These are phyloP conservation scores for Phrynocephalus forsythii DNA, from an alignment of 2,797 vertebrate species.

Conservation along the genomic window DNA sequence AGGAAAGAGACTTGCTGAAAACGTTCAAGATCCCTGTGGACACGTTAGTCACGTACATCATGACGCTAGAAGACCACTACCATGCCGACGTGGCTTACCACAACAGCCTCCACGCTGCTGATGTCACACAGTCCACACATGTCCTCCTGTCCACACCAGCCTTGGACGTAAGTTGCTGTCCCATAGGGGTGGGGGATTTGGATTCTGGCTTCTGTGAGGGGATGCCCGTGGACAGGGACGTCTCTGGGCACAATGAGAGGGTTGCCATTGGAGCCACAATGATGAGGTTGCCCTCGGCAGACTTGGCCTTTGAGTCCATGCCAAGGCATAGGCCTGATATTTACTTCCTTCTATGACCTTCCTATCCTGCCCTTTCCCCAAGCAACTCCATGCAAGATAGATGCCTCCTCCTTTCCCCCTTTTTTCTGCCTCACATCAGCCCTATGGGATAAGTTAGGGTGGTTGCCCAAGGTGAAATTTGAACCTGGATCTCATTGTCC, in stretches of 20 bases:
- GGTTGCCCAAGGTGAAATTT: neutral
- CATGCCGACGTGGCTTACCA: slow-evolving; percentile 94
- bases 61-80: slow-evolving; percentile 95
- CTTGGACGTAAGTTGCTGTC: slow-evolving; percentile 82
- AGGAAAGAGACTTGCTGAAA: slow-evolving; percentile 93
- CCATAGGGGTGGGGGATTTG: neutral
- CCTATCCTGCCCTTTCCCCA: neutral
- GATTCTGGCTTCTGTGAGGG: neutral
- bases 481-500: neutral
- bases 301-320: neutral
- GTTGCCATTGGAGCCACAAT: too few relatives aligned
- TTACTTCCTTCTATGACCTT: neutral
- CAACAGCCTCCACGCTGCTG: slow-evolving; percentile 95
- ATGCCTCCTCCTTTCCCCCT: neutral
- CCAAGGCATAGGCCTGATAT: too few relatives aligned
- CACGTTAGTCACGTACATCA: slow-evolving; percentile 90
- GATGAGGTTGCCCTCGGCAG: neutral
- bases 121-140: slow-evolving; percentile 94
- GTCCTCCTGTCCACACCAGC: slow-evolving; percentile 93
- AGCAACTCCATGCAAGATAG: neutral
- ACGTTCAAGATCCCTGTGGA: slow-evolving; percentile 91
- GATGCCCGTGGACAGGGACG: too few relatives aligned
- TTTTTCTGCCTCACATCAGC: neutral
- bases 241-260: too few relatives aligned
- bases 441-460: neutral